phyloP scores from a whole-genome alignment of 2,113 vertebrate species.

The Erinaceus europaeus region DNA sequence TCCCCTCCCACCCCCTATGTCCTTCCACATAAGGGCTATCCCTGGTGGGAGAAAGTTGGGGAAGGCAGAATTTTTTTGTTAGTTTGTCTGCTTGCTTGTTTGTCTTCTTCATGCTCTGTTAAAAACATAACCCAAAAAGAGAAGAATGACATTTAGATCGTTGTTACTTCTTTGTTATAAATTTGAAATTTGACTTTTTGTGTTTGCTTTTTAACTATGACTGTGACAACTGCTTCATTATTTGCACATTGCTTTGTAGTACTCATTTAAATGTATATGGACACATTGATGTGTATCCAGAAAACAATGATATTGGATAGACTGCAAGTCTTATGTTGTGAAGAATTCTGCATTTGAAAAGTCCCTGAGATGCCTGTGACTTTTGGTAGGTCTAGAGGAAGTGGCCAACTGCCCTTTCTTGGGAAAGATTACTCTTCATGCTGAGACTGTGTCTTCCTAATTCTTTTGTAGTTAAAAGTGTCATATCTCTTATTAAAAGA shows the following conservation, averaged over 20 bases:
- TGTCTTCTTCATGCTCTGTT: no score
- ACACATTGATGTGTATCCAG: not conserved
- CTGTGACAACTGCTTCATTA: not conserved
- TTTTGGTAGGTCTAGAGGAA: not conserved
- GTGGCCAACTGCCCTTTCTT: not conserved
- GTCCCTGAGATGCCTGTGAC: not conserved
- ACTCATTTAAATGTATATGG: not conserved
- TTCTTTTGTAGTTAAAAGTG: not conserved
- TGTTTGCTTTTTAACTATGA: not conserved
- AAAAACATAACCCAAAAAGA: no score
- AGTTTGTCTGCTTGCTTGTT: not conserved
- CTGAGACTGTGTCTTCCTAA: not conserved
- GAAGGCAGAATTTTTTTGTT: not conserved
- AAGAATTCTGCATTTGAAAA: not conserved
- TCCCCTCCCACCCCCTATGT: fast-evolving
- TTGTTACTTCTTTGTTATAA: not conserved
- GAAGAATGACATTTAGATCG: not conserved
- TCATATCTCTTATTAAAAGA: not conserved
- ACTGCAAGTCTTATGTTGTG: not conserved
- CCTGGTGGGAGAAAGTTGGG: not conserved
- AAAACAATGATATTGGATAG: not conserved
- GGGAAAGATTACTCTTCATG: not conserved
- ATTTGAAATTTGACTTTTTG: not conserved
- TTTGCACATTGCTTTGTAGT: constrained; percentile 4
- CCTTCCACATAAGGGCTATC: not conserved